Base-by-base conservation (phyloP, 2,888 invertebrate genomes). In the Agriopis aurantiaria region DNA sequence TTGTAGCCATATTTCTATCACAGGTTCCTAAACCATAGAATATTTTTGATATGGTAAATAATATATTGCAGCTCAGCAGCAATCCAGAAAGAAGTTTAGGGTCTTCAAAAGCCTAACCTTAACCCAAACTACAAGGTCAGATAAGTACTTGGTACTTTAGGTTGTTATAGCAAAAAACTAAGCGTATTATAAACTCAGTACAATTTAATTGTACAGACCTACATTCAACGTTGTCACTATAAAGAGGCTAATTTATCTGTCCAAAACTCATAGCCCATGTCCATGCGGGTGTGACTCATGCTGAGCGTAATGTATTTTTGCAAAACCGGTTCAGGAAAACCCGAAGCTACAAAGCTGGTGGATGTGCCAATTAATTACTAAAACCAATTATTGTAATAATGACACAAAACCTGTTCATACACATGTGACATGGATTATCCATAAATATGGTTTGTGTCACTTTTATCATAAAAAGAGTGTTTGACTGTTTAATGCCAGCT, bases 211-310 rank as follows among this genome's bases (percentile, higher is more conserved):
- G 14, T 52, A 41, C 3, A 33, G 33, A 5, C 11, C 33, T n/a
- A 69, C 69, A 69, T 69, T 65, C 65, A 61, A 58, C 61, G 65
- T 65, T 62, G 73, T 70, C 74, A 62, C 69, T 69, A 68, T 68
- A 74, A 73, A 74, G 78, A 73, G 57, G 77, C 45, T 81, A 77
- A 83, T 81, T 80, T 82, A 81, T 79, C 67, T 75, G 81, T 80
- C 79, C 79, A 65, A 83, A 83, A 82, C 78, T 79, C 73, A 70
- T 75, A 78, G 80, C 73, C 69, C 70, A 40, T 64, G 80, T 74
- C 69, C 72, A 43, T 68, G 61, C 74, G 68, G 76, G 69, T 76
- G 80, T 89, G 87, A 88, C 71, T 86, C 88, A 88, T 78, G 65
- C 76, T n/a, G n/a, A 53, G 70, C 71, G 69, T 76, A 72, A 78